Conservation (phyloP, 2,888 invertebrate genomes). For the Agriotes lineatus region DNA sequence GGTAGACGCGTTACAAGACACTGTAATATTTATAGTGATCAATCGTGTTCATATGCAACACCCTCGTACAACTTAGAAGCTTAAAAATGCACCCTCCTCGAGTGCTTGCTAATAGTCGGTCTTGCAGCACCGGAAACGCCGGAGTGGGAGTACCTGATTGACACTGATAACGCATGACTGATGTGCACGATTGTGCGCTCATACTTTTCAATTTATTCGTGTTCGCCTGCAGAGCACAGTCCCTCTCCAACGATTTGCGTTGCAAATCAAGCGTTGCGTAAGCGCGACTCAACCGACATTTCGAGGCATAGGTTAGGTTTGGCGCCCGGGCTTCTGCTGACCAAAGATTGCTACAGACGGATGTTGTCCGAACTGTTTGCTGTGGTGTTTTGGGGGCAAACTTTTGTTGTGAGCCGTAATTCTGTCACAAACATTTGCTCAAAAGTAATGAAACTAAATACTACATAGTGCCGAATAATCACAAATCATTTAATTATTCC, state of each 20-base stretch:
- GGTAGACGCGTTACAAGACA: too few species aligned
- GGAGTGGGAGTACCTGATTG: conserved; percentile 39
- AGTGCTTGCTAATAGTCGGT: conserved; percentile 24
- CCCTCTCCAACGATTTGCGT: conserved; percentile 12
- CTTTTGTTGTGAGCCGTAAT: too few species aligned
- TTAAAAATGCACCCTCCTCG: conserved; percentile 6
- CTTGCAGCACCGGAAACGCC: conserved; percentile 31
- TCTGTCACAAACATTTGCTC: too few species aligned
- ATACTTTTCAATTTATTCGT: conserved; percentile 39
- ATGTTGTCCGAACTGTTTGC: too few species aligned
- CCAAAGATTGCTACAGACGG: too few species aligned
- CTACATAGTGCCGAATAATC: too few species aligned
- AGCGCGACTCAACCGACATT: neutral
- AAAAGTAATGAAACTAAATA: too few species aligned
- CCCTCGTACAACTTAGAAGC: conserved; percentile 13
- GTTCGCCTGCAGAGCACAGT: neutral
- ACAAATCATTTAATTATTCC: too few species aligned
- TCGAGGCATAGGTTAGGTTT: conserved; percentile 27
- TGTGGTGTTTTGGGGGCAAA: too few species aligned
- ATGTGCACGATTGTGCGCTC: conserved; percentile 36
- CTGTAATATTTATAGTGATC: too few species aligned
- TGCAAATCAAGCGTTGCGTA: conserved; percentile 13
- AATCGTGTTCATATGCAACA: too few species aligned
- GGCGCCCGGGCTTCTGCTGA: too few species aligned
- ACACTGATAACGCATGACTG: conserved; percentile 39